These are phyloP conservation scores for Eilema griseolum DNA, from an alignment of 2,888 invertebrate genomes.

Conservation along the genomic window DNA sequence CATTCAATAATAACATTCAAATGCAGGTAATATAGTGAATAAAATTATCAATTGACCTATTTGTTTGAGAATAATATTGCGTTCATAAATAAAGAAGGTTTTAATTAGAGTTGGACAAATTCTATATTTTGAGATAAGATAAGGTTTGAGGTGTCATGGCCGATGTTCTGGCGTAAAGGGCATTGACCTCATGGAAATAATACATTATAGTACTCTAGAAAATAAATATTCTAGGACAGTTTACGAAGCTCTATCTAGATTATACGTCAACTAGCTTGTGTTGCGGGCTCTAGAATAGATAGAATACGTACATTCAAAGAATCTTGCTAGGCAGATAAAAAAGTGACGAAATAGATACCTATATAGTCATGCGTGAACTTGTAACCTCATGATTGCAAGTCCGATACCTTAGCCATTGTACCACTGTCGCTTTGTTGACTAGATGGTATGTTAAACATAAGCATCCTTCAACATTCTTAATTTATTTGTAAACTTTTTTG, in stretches of 20 bases:
- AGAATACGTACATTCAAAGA: too few species aligned
- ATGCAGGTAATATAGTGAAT: too few species aligned
- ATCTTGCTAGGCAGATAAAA: too few species aligned
- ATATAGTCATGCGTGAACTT: background rate
- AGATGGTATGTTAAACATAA: background rate
- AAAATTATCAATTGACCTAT: background rate
- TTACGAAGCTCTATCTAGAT: too few species aligned
- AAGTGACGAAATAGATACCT: too few species aligned
- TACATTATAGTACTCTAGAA: background rate
- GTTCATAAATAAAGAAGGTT: background rate
- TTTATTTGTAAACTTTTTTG: constrained; percentile 2
- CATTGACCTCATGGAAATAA: background rate
- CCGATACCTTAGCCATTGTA: background rate
- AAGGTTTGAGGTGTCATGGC: background rate
- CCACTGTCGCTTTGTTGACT: background rate
- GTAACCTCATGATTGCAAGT: background rate
- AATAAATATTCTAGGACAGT: background rate
- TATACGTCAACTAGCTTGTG: background rate
- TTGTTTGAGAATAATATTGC: background rate
- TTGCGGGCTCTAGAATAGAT: background rate
- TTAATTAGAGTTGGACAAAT: background rate
- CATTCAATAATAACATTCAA: too few species aligned
- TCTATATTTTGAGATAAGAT: background rate
- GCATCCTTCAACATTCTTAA: constrained; percentile 1
- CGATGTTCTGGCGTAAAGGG: background rate